A percentile compares a stretch with the other conserved stretches of the same genome.
Conservation (phyloP, 2,113 vertebrate species). For the Trochalopteron elliotii region DNA sequence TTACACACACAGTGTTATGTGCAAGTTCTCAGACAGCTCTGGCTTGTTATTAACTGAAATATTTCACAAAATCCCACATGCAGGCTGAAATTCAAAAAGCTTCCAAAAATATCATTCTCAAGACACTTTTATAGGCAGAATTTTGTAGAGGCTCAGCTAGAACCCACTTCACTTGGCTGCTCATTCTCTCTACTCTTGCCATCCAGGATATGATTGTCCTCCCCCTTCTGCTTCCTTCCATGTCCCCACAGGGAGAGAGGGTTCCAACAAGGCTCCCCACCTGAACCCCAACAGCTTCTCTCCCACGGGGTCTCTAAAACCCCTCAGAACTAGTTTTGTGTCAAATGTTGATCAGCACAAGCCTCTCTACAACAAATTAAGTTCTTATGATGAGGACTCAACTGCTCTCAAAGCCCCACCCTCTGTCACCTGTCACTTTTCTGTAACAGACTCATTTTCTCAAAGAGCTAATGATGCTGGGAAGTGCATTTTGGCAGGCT, state of each 20-base stretch:
- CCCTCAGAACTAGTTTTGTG: neutral
- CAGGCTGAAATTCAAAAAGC: neutral
- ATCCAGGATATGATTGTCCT: neutral
- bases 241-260: neutral
- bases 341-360: neutral
- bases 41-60: neutral
- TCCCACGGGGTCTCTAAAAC: neutral
- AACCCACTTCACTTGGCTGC: neutral
- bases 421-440: neutral
- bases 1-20: rapidly evolving
- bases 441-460: neutral
- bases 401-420: neutral
- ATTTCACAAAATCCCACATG: neutral
- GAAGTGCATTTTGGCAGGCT: neutral
- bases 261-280: neutral
- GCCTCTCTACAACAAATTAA: neutral
- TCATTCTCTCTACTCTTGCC: neutral
- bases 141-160: neutral
- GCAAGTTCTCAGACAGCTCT: neutral
- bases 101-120: neutral
- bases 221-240: neutral
- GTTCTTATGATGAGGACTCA: neutral
- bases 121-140: neutral
- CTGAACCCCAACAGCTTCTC: neutral
- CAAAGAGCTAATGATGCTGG: neutral